These are phyloP conservation scores for Sebastes fasciatus DNA, from an alignment of 2,113 vertebrate species.

Conservation along the genomic window DNA sequence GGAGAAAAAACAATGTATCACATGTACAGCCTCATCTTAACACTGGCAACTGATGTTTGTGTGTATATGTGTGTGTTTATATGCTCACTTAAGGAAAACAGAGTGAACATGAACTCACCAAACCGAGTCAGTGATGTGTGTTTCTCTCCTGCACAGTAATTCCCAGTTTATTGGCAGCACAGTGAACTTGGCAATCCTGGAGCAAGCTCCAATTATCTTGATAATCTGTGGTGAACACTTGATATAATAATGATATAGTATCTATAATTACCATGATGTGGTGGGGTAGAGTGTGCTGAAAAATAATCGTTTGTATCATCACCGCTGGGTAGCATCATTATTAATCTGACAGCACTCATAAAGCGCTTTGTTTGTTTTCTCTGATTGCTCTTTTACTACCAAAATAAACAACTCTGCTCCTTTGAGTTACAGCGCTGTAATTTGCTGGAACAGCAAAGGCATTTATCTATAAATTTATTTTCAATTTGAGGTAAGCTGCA, in stretches of 20 bases:
- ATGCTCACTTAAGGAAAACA: conserved; percentile 23
- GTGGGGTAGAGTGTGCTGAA: conserved; percentile 69
- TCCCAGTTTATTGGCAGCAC: conserved; percentile 60
- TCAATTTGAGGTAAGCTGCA: conserved; percentile 84
- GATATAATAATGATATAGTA: conserved; percentile 82
- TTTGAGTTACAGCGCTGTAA: conserved; percentile 82
- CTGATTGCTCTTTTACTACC: conserved; percentile 79
- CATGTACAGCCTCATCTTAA: conserved; percentile 73
- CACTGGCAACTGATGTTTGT: conserved; percentile 65
- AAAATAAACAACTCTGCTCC: conserved; percentile 84
- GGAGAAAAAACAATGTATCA: conserved; percentile 74
- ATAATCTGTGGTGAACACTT: conserved; percentile 81
- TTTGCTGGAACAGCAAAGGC: conserved; percentile 80
- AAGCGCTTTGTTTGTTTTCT: conserved; percentile 78
- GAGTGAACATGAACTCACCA: conserved; percentile 36
- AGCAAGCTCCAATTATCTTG: conserved; percentile 79
- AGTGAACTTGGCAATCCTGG: conserved; percentile 62
- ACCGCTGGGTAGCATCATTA: conserved; percentile 76
- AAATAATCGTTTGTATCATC: conserved; percentile 78
- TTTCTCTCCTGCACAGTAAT: conserved; percentile 50
- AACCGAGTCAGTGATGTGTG: conserved; percentile 7
- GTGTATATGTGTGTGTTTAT: conserved; percentile 33
- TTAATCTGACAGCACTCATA: conserved; percentile 81
- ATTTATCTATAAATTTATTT: conserved; percentile 87
- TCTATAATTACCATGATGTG: conserved; percentile 83